Percentiles rank a stretch among this genome's conserved stretches.
Conservation (phyloP, 2,888 invertebrate genomes). For the Drosophila formosana region DNA sequence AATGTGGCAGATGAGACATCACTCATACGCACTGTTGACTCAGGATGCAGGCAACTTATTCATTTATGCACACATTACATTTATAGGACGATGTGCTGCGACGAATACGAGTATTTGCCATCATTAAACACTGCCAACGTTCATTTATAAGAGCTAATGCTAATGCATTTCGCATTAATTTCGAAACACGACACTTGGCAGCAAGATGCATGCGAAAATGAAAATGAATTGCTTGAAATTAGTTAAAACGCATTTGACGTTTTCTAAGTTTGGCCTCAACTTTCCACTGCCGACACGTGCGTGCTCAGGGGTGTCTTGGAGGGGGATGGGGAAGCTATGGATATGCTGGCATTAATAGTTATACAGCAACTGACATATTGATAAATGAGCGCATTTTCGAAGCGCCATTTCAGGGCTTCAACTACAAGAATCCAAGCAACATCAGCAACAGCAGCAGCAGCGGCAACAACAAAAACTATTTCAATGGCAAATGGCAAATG, state of each 20-base stretch:
- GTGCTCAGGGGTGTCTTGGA: not conserved
- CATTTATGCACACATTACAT: constrained; percentile 3
- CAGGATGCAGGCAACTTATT: constrained; percentile 21
- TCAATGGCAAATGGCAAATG: constrained; percentile 69
- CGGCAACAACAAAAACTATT: constrained; percentile 60
- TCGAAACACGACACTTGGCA: constrained; percentile 56
- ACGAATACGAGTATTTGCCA: constrained; percentile 8
- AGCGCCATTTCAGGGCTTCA: constrained; percentile 43
- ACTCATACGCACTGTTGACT: constrained; percentile 47
- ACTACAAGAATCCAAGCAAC: constrained; percentile 20
- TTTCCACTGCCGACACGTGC: constrained; percentile 47
- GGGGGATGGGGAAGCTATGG: constrained; percentile 2
- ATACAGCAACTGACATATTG: constrained; percentile 83
- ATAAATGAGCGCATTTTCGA: constrained; percentile 80
- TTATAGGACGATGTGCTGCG: not conserved
- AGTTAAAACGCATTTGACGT: constrained; percentile 76
- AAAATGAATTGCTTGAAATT: constrained; percentile 77
- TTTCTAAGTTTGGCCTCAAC: constrained; percentile 63
- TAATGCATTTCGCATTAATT: constrained; percentile 75
- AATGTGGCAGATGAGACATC: constrained; percentile 25
- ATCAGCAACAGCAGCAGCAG: constrained; percentile 14
- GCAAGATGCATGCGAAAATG: constrained; percentile 61
- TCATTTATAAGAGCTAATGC: constrained; percentile 63
- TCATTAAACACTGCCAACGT: constrained; percentile 39
- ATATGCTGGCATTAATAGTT: constrained; percentile 75